These are phyloP conservation scores for Galeopterus variegatus DNA, from an alignment of 2,113 vertebrate species.

Conservation along the genomic window DNA sequence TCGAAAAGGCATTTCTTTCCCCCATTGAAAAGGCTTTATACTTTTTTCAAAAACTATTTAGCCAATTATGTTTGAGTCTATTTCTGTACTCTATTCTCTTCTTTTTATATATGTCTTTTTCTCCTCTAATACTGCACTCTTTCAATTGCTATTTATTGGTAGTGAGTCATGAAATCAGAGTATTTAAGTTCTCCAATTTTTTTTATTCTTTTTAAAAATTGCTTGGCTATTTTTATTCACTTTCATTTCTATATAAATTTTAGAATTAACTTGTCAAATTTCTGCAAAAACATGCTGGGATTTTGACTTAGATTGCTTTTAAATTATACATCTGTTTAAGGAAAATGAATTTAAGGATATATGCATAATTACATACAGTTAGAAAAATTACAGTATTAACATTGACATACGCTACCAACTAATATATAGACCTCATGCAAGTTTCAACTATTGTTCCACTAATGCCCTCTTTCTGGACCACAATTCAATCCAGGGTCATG, in stretches of 20 bases:
- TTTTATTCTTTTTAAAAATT: neutral
- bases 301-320: slow-evolving; percentile 42
- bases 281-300: neutral
- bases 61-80: neutral
- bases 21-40: neutral
- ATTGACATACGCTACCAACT: neutral
- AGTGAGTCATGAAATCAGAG: slow-evolving; percentile 7
- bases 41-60: neutral
- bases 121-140: neutral
- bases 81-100: neutral
- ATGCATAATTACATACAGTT: neutral
- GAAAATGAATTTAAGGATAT: slow-evolving; percentile 28
- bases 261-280: neutral
- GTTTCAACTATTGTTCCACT: neutral
- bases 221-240: slow-evolving; percentile 5
- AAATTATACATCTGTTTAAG: neutral
- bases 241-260: slow-evolving; percentile 35
- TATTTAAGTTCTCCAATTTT: neutral
- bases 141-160: neutral
- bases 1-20: neutral
- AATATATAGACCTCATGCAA: neutral
- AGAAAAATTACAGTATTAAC: slow-evolving; percentile 12
- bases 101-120: neutral
- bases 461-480: neutral
- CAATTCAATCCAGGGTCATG: neutral